These are phyloP conservation scores for Telenomus remus DNA, from an alignment of 1,140 invertebrate genomes.

Conservation along the genomic window DNA sequence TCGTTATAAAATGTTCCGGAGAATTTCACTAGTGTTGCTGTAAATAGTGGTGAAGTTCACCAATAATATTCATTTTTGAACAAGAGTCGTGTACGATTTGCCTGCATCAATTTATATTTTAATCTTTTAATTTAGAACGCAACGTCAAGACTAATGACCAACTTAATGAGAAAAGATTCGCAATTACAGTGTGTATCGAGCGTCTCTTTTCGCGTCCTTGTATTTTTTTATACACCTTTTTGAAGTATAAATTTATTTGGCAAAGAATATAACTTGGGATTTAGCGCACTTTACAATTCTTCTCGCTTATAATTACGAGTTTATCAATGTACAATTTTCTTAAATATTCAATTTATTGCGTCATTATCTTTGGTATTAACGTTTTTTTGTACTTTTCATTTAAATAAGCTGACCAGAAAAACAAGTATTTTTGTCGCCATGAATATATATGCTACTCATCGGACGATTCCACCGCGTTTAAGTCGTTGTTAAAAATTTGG, in stretches of 20 bases:
- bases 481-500: too few species aligned
- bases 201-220: not conserved
- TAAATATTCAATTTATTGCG: not conserved
- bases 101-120: conserved; percentile 46
- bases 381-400: too few species aligned
- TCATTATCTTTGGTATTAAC: too few species aligned
- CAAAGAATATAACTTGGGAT: not conserved
- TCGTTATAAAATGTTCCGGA: too few species aligned
- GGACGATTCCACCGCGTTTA: too few species aligned
- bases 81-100: not conserved
- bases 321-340: not conserved
- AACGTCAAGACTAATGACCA: conserved; percentile 43
- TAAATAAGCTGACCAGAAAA: too few species aligned
- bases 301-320: not conserved
- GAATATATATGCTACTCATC: too few species aligned
- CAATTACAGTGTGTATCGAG: conserved; percentile 23
- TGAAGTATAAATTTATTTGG: not conserved
- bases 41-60: too few species aligned
- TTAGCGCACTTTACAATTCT: too few species aligned
- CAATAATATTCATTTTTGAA: too few species aligned
- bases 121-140: conserved; percentile 47
- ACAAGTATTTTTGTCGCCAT: too few species aligned
- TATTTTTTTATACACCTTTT: not conserved
- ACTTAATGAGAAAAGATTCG: conserved; percentile 32
- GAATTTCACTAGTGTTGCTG: too few species aligned